Base-by-base conservation (phyloP, 2,888 invertebrate species). In the Ectemnius cavifrons region DNA sequence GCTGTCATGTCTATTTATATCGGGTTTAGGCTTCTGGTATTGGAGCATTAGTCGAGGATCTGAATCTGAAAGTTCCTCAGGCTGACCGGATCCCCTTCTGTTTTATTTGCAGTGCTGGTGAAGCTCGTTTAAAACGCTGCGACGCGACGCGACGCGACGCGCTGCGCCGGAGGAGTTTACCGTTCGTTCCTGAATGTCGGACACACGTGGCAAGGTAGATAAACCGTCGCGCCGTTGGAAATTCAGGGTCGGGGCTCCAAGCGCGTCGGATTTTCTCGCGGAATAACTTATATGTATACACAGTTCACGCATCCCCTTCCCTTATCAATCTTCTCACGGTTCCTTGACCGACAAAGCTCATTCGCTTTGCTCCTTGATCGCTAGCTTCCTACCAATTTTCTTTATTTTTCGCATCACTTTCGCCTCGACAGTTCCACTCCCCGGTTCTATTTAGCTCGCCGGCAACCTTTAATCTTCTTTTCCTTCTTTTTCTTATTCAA, bases 161-260 rank as follows among this genome's bases (percentile, higher is more conserved):
- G 37, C 57, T 72, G 45, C 20, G 37, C 57, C 8, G 27, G 23
- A 59, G 8, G n/a, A 56, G 65, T 74, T 63, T 75, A 75, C 77
- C 80, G 80, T 80, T 74, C 57, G 57, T 28, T 61, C 63, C 52
- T 65, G 71, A 72, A 68, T 72, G 67, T 63, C 67, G 71, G 68
- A 63, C 71, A 28, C 61, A 69, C 66, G 70, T 69, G 65, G 57
- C 66, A 18, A 13, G 63, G 58, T 57, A 63, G 66, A 66, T 63
- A 66, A 67, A 69, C 37, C 27, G 52, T 52, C 52, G 52, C 52
- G 16, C 62, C 58, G 59, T 52, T 66, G 57, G 67, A 73, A 69
- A 73, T 80, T 75, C 80, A 77, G 77, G 80, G 80, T 80, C 75
- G 75, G 80, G 77, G 71, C 73, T 73, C 61, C 58, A 67, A 62